These are phyloP conservation scores for Rhinopomastus cyanomelas DNA, from an alignment of 2,113 vertebrate genomes.

Conservation along the genomic window DNA sequence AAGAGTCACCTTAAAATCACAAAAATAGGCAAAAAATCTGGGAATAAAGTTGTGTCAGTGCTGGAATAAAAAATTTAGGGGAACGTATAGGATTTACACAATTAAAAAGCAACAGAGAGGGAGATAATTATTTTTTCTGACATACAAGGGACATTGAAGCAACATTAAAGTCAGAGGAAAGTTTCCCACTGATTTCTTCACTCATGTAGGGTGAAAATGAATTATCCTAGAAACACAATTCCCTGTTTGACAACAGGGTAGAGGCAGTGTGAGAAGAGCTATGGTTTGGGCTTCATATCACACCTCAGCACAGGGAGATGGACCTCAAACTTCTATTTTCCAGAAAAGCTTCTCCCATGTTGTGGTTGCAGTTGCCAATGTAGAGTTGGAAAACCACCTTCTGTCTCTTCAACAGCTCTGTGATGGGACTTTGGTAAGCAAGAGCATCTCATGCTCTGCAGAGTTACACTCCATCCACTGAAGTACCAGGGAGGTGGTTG, in stretches of 20 bases:
- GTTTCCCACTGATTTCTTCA: not conserved
- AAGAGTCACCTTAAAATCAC: not conserved
- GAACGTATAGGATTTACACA: not conserved
- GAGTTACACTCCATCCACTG: not conserved
- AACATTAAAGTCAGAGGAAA: not conserved
- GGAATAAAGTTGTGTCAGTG: not conserved
- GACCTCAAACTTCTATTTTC: not conserved
- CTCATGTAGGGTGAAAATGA: not conserved
- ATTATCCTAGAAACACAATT: not conserved
- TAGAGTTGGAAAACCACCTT: not conserved
- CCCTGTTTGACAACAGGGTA: not conserved
- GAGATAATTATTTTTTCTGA: not conserved
- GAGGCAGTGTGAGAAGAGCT: not conserved
- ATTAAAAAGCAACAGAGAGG: not conserved
- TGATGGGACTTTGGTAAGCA: fast-evolving
- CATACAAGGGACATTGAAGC: not conserved
- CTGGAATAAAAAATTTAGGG: not conserved
- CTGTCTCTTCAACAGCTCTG: not conserved
- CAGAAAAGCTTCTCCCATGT: not conserved
- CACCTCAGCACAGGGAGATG: not conserved
- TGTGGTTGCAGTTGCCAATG: not conserved
- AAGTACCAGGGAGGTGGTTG: too few species aligned
- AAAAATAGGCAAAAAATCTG: not conserved
- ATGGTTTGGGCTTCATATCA: not conserved
- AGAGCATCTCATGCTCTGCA: not conserved